phyloP scores from a whole-genome alignment of 1,140 invertebrate species.

The Achatina immaculata region DNA sequence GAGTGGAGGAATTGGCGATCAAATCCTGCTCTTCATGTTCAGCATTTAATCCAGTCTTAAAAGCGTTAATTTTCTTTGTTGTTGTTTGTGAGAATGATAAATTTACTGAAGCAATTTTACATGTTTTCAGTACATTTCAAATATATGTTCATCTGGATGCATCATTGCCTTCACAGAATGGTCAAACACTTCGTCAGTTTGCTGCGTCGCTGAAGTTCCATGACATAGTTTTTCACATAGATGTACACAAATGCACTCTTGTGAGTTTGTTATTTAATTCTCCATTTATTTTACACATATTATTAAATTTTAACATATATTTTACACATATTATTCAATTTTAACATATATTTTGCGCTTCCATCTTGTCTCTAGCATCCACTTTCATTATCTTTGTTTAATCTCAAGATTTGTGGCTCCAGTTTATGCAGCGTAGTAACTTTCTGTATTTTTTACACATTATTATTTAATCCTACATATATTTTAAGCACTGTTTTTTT shows the following conservation, averaged over 20 bases:
- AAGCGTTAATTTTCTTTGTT: too few species aligned
- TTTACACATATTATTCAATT: background rate
- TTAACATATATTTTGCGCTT: background rate
- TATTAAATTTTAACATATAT: background rate
- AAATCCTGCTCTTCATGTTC: too few species aligned
- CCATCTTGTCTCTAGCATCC: background rate
- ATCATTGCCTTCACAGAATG: conserved; percentile 45
- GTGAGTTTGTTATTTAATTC: conserved; percentile 45
- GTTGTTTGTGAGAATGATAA: too few species aligned
- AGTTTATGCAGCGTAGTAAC: background rate
- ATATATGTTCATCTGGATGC: too few species aligned
- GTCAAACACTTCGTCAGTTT: conserved; percentile 60
- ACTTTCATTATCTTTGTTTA: background rate
- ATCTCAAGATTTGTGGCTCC: background rate
- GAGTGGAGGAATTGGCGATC: too few species aligned
- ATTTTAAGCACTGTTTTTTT: too few species aligned
- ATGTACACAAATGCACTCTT: conserved; percentile 58
- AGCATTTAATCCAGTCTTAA: too few species aligned
- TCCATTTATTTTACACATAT: background rate
- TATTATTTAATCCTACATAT: too few species aligned
- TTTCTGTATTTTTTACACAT: conserved; percentile 5
- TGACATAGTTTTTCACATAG: conserved; percentile 63
- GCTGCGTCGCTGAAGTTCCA: conserved; percentile 58
- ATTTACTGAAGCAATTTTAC: too few species aligned
- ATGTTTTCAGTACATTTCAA: too few species aligned